Evolutionary conservation across 2,888 invertebrate genomes (phyloP), one percentile per base, ranked within the genome.

Genomic region (Ectemnius cavifrons): DNA sequence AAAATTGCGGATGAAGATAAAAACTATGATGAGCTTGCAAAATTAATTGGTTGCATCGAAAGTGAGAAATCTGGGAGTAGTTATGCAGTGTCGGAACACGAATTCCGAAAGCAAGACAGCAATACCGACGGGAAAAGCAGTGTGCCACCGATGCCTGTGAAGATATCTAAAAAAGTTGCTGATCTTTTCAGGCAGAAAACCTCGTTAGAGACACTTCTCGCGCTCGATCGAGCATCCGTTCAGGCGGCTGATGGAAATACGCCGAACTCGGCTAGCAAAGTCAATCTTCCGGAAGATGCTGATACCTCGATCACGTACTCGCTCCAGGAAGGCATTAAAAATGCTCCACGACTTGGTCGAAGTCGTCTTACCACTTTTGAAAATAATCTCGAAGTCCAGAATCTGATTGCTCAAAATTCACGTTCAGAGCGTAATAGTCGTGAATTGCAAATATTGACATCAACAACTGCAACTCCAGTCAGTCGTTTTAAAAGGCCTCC

Each of bases 171-270:
- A 63, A 75, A 75, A 73, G 60, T 28, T 52, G 63, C 49, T 63
- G 62, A 75, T 68, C 67, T 58, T 18, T 70, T 60, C 63, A 60
- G 67, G 79, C 70, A 67, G 77, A 81, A 80, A 77, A 79, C 63
- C 16, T 63, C 49, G 65, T 81, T 60, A 77, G 68, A 68, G 58
- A 62, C 63, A 68, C 60, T 61, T 58, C 61, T 77, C 57, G 67
- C 81, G 63, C 71, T 57, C 73, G 81, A 81, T 71, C 57, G 75
- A 67, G 73, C 71, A 73, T 77, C 73, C 71, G 68, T 14, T 75
- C 67, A 23, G 47, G 69, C 75, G 73, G 71, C 52, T 69, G 71
- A 78, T 75, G 75, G 78, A 80, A 78, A 80, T 67, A 59, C 65
- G 66, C 27, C 60, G 23, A 73, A 71, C 67, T 58, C 47, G 23